Conservation (phyloP, 2,888 invertebrate genomes). For the Melikaiella ostensackeni region DNA sequence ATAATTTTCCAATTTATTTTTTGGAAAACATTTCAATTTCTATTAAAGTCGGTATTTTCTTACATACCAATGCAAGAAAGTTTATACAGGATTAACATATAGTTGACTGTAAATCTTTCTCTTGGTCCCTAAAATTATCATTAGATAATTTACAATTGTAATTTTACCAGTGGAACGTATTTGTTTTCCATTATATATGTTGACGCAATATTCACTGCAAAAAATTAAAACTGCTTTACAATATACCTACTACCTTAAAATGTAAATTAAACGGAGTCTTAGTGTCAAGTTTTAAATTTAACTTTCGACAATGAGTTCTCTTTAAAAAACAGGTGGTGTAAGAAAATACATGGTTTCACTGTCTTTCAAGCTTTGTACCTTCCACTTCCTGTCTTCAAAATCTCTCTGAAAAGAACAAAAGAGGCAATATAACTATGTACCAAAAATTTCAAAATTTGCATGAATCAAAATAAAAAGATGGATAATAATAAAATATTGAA, state of each 20-base stretch:
- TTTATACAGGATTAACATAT: conserved; percentile 5
- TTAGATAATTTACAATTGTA: conserved; percentile 20
- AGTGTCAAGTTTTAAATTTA: conserved; percentile 5
- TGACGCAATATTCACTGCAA: background rate
- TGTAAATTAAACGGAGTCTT: conserved; percentile 13
- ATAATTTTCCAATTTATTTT: background rate
- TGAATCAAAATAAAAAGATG: background rate
- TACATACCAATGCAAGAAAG: background rate
- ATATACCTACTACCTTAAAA: conserved; percentile 9
- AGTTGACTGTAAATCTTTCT: conserved; percentile 9
- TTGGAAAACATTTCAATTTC: background rate
- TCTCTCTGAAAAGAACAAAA: conserved; percentile 2
- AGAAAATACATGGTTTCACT: conserved; percentile 12
- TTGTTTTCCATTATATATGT: conserved; percentile 3
- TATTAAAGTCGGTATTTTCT: background rate
- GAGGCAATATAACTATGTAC: too few species aligned
- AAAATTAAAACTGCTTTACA: conserved; percentile 14
- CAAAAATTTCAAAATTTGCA: too few species aligned
- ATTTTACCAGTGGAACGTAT: background rate
- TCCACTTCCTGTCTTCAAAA: background rate
- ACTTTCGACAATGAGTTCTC: conserved; percentile 7
- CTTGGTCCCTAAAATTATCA: background rate
- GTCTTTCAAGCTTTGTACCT: background rate
- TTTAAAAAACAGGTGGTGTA: background rate
- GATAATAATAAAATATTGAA: background rate